Evolutionary conservation across 2,113 vertebrate genomes (phyloP).

Genomic region (Leptobrachium leishanense): DNA sequence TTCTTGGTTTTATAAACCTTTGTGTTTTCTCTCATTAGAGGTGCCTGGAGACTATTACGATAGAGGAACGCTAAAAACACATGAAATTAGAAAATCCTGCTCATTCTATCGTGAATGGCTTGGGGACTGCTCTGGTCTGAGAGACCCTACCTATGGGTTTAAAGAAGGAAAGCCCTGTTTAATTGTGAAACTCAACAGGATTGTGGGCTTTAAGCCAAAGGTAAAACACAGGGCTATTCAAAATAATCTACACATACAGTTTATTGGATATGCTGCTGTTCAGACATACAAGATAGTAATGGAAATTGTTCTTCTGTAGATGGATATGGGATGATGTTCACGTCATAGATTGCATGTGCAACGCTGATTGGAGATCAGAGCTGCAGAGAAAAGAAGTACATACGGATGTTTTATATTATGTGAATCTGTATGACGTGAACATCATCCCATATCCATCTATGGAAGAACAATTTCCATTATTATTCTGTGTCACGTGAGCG

Average conservation of each 20-base stretch:
- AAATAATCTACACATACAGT: background rate
- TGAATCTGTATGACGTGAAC: too few species aligned
- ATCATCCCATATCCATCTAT: too few species aligned
- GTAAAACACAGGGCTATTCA: constrained; percentile 60
- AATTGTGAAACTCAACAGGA: constrained; percentile 91
- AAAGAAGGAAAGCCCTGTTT: constrained; percentile 82
- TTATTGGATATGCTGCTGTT: too few species aligned
- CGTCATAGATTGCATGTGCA: too few species aligned
- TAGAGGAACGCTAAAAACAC: constrained; percentile 63
- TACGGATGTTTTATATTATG: too few species aligned
- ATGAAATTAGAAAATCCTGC: constrained; percentile 69
- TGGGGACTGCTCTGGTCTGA: constrained; percentile 73
- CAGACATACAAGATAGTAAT: too few species aligned
- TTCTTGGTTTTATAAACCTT: background rate
- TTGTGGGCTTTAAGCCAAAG: constrained; percentile 87
- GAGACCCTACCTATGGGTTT: constrained; percentile 74
- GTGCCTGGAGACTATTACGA: constrained; percentile 57
- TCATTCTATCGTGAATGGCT: constrained; percentile 75
- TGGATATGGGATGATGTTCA: too few species aligned
- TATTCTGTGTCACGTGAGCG: too few species aligned
- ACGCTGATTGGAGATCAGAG: too few species aligned
- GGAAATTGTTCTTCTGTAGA: too few species aligned
- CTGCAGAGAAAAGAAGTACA: too few species aligned
- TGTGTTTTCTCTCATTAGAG: background rate
- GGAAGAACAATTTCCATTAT: too few species aligned